phyloP scores from a whole-genome alignment of 1,140 invertebrate genomes.

The Aphaenogaster ashmeadi region DNA sequence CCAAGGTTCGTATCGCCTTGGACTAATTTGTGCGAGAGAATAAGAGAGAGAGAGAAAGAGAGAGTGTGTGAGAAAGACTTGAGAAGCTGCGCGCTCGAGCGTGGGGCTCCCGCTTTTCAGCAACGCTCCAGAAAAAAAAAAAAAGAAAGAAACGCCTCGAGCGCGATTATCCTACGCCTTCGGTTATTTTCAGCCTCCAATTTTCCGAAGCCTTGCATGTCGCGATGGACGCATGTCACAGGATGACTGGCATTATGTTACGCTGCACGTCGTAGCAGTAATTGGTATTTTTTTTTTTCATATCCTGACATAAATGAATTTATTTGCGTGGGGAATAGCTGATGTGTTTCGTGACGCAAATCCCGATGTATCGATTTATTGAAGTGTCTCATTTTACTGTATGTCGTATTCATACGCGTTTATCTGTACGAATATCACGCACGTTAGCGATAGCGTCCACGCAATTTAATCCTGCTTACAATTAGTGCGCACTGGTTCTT shows the following conservation, averaged over 20 bases:
- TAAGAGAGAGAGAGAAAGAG: background rate
- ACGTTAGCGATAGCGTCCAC: background rate
- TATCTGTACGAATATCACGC: background rate
- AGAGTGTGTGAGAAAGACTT: background rate
- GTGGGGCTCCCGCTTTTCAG: slow-evolving; percentile 24
- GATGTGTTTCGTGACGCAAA: background rate
- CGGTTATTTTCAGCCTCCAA: slow-evolving; percentile 18
- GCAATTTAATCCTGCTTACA: background rate
- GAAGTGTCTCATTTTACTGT: background rate
- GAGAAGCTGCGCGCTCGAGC: slow-evolving; percentile 42
- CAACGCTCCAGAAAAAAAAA: background rate
- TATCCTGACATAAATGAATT: background rate
- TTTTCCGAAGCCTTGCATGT: slow-evolving; percentile 32
- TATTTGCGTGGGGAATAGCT: background rate
- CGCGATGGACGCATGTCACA: slow-evolving; percentile 6
- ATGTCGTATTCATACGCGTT: background rate
- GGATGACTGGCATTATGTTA: slow-evolving; percentile 8
- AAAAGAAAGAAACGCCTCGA: background rate
- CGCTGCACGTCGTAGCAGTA: slow-evolving; percentile 2
- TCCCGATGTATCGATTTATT: background rate
- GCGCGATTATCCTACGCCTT: background rate
- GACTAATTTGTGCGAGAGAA: slow-evolving; percentile 10
- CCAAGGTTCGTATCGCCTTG: slow-evolving; percentile 83
- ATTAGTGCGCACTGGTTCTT: background rate
- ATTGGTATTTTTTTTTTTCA: slow-evolving; percentile 12